phyloP scores from a whole-genome alignment of 2,888 invertebrate species.

The Mythimna albipuncta region DNA sequence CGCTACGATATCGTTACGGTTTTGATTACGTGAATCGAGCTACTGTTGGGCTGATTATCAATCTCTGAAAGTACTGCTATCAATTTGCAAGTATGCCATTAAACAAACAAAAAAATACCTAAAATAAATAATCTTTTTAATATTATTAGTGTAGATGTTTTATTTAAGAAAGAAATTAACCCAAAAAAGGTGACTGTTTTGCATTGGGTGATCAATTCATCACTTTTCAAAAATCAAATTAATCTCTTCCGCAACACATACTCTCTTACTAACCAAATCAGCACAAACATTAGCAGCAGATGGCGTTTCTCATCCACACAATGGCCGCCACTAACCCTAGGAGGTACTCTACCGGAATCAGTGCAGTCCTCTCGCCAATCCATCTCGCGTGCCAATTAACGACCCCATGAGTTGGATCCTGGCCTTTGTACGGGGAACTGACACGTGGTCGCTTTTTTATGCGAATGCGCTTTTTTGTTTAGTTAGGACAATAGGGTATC shows the following conservation, averaged over 20 bases:
- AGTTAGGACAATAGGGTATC: constrained; percentile 23
- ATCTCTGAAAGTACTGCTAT: no score
- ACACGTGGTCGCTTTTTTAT: constrained; percentile 54
- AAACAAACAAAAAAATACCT: no score
- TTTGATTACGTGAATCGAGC: no score
- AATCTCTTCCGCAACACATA: constrained; percentile 21
- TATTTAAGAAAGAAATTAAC: no score
- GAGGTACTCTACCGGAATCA: constrained; percentile 56
- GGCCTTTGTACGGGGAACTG: constrained; percentile 51
- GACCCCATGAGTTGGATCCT: constrained; percentile 40
- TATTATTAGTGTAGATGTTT: no score
- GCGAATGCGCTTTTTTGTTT: constrained; percentile 46
- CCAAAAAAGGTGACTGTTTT: no score
- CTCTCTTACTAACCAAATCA: constrained; percentile 43
- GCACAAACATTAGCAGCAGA: constrained; percentile 55
- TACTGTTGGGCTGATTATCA: no score
- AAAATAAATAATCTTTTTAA: no score
- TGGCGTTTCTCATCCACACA: constrained; percentile 58
- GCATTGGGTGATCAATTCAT: neutral
- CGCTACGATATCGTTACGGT: no score
- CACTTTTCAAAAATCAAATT: constrained; percentile 11
- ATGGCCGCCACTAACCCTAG: constrained; percentile 25
- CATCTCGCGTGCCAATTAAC: constrained; percentile 69
- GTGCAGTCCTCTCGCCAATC: constrained; percentile 60
- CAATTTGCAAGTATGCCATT: no score